These are phyloP conservation scores for Telmatochromis sp. DNA, from an alignment of 2,113 vertebrate species.

Conservation along the genomic window DNA sequence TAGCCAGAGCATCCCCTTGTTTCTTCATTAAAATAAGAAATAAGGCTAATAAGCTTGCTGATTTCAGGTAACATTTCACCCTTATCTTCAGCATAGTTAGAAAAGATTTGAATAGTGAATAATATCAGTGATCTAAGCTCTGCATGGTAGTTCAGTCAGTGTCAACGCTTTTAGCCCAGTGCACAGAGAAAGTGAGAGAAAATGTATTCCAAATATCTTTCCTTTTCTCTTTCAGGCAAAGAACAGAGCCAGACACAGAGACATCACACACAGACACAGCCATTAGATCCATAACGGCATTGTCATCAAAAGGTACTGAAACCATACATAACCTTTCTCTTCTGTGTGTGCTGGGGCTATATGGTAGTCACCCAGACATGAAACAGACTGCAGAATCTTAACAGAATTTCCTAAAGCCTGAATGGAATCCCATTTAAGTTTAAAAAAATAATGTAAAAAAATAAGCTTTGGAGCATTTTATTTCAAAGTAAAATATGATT, in stretches of 20 bases:
- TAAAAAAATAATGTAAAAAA: background rate
- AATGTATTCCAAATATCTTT: background rate
- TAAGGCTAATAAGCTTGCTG: background rate
- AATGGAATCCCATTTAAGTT: background rate
- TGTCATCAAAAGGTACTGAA: background rate
- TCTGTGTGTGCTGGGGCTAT: background rate
- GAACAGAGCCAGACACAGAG: background rate
- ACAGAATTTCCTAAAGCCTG: background rate
- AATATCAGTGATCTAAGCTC: background rate
- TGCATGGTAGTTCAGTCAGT: background rate
- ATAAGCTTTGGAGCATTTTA: background rate
- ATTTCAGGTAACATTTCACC: background rate
- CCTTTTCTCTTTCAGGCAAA: background rate
- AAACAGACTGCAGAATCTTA: background rate
- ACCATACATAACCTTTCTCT: background rate
- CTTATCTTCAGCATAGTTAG: background rate
- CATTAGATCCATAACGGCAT: background rate
- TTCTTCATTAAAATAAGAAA: background rate
- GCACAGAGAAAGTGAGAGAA: slow-evolving; percentile 3
- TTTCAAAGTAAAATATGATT: background rate
- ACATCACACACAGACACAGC: background rate
- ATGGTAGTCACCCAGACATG: background rate
- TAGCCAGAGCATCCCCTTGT: background rate
- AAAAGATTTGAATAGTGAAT: background rate
- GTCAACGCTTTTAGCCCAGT: background rate